Conservation (phyloP, 2,797 vertebrate species). For the Muraenolepis orangiensis region DNA sequence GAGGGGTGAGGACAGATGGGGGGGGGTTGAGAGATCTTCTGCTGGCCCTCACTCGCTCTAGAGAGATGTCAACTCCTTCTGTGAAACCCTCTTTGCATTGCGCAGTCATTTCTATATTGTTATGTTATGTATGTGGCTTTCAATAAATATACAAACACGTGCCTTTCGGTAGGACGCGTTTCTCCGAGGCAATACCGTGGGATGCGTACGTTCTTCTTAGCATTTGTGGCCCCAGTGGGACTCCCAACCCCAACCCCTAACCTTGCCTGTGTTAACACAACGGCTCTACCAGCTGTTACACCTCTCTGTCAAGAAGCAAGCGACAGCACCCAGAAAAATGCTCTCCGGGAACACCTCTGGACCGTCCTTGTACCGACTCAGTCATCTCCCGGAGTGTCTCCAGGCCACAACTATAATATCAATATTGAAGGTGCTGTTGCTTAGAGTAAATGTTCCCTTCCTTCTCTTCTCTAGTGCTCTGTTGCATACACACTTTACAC, state of each 20-base stretch:
- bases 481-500: too few relatives aligned
- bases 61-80: not conserved
- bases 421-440: not conserved
- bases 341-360: not conserved
- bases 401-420: not conserved
- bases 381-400: not conserved
- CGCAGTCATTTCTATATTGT: not conserved
- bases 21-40: conserved; percentile 8
- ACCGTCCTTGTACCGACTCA: too few relatives aligned
- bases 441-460: too few relatives aligned
- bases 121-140: not conserved
- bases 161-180: too few relatives aligned
- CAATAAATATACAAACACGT: not conserved
- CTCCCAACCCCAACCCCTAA: not conserved
- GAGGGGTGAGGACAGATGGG: conserved; percentile 42
- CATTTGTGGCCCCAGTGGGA: not conserved
- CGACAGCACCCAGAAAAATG: not conserved
- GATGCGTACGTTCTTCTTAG: too few relatives aligned
- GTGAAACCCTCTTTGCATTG: not conserved
- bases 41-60: not conserved
- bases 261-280: not conserved
- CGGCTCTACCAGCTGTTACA: not conserved
- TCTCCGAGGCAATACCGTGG: not conserved
- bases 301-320: not conserved
- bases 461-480: too few relatives aligned